Evolutionary conservation across 30 jellyfish, hydroid and myxozoan species (phyloP).

Genomic region (Pelagia noctiluca): DNA sequence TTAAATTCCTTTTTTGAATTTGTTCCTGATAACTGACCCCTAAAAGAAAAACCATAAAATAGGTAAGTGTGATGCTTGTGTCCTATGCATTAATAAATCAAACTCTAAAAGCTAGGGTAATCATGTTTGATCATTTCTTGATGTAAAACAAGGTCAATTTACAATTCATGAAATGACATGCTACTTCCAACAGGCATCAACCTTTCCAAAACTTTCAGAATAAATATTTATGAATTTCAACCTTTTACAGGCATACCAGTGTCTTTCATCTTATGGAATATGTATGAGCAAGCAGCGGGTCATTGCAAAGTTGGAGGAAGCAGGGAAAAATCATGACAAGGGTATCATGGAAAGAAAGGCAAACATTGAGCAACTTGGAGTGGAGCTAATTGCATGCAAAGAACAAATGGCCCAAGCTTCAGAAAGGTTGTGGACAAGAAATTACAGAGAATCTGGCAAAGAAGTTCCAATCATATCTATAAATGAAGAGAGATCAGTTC

Average conservation of each 20-base stretch:
- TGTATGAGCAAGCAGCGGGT: background rate
- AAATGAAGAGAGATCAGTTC: too few relatives aligned
- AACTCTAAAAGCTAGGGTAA: too few relatives aligned
- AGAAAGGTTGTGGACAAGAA: background rate
- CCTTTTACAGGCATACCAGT: constrained; percentile 1
- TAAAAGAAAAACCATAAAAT: background rate
- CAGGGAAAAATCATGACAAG: background rate
- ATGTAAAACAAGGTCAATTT: background rate
- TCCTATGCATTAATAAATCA: too few relatives aligned
- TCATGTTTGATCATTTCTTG: background rate
- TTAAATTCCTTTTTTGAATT: background rate
- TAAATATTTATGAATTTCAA: background rate
- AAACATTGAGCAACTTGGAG: background rate
- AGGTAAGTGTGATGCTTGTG: too few relatives aligned
- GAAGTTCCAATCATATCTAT: background rate
- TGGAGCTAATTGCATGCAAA: background rate
- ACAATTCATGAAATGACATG: background rate
- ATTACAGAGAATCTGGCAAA: background rate
- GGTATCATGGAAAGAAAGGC: background rate
- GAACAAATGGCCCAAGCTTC: too few relatives aligned
- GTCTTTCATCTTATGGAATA: background rate
- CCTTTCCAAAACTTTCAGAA: background rate
- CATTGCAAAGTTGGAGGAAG: constrained; percentile 1
- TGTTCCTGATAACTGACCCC: background rate
- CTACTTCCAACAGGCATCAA: background rate